Conservation (phyloP, 2,797 vertebrate genomes). For the Brachyrhaphis roseni region DNA sequence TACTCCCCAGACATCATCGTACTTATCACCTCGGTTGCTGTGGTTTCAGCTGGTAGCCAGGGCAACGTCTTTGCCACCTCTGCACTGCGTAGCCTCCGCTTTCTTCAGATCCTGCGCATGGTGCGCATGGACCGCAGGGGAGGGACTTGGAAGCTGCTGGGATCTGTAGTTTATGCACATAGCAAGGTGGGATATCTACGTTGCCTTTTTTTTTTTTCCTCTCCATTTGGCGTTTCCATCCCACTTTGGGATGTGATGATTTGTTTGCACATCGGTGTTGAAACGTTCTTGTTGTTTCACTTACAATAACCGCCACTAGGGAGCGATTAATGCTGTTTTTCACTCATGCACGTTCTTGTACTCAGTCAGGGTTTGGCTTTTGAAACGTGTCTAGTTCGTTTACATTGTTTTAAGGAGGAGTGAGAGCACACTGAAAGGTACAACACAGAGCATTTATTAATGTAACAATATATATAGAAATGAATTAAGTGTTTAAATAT, state of each 20-base stretch:
- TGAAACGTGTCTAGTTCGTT: neutral
- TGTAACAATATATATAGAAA: neutral
- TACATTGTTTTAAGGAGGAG: neutral
- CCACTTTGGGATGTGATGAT: neutral
- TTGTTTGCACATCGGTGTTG: neutral
- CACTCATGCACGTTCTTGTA: neutral
- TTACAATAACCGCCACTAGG: neutral
- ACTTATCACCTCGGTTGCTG: conserved; percentile 96
- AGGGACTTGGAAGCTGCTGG: conserved; percentile 97
- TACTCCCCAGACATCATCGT: conserved; percentile 92
- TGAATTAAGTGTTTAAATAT: neutral
- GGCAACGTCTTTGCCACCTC: conserved; percentile 99
- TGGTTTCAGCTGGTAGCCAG: conserved; percentile 98
- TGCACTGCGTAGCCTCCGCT: conserved; percentile 95
- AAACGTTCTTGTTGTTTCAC: neutral
- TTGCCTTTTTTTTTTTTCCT: neutral
- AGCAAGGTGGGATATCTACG: conserved; percentile 86
- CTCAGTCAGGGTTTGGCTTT: neutral
- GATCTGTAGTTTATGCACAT: conserved; percentile 97
- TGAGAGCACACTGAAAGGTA: neutral
- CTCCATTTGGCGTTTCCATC: neutral
- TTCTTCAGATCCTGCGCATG: conserved; percentile 99
- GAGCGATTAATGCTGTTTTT: neutral
- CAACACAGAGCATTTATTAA: neutral
- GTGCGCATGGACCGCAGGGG: conserved; percentile 99